Percentiles rank a stretch among this genome's conserved stretches.
Evolutionary conservation across 1,140 invertebrate genomes (phyloP).

Genomic region (Orussus abietinus): DNA sequence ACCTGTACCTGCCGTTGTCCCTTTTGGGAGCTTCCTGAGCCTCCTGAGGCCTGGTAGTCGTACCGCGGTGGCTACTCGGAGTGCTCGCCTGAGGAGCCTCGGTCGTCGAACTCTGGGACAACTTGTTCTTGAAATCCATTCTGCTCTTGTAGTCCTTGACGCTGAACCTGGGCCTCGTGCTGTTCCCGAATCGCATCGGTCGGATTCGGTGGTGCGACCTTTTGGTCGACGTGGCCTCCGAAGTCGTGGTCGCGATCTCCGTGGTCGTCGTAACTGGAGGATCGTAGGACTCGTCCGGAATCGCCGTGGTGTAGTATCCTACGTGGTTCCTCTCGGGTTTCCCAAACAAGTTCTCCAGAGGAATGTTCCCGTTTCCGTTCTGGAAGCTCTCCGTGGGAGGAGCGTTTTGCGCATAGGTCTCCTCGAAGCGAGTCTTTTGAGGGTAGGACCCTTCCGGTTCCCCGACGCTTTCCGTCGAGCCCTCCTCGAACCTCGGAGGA

Average conservation of each 20-base stretch:
- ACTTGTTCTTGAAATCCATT: slow-evolving; percentile 43
- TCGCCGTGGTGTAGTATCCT: slow-evolving; percentile 9
- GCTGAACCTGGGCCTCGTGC: slow-evolving; percentile 44
- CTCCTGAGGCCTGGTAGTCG: slow-evolving; percentile 19
- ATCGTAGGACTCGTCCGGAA: slow-evolving; percentile 13
- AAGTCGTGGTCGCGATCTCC: slow-evolving; percentile 8
- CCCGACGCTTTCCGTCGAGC: too few relatives aligned
- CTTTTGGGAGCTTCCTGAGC: slow-evolving; percentile 14
- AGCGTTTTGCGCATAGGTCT: too few relatives aligned
- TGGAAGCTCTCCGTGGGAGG: too few relatives aligned
- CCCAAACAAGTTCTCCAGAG: slow-evolving; percentile 37
- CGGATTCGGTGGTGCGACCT: slow-evolving; percentile 36
- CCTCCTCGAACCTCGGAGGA: too few relatives aligned
- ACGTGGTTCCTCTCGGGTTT: slow-evolving; percentile 32
- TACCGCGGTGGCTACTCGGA: too few relatives aligned
- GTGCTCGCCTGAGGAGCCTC: slow-evolving; percentile 11
- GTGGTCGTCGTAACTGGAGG: slow-evolving; percentile 24
- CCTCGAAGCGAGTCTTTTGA: too few relatives aligned
- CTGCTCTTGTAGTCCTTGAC: slow-evolving; percentile 53
- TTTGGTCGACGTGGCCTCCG: slow-evolving; percentile 19
- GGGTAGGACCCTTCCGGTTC: too few relatives aligned
- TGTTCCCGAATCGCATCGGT: slow-evolving; percentile 38
- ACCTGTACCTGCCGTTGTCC: slow-evolving; percentile 42
- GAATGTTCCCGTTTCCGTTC: slow-evolving; percentile 18
- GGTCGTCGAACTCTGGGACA: slow-evolving; percentile 22